These are phyloP conservation scores for Ranitomeya imitator DNA, from an alignment of 2,113 vertebrate genomes.

Conservation along the genomic window DNA sequence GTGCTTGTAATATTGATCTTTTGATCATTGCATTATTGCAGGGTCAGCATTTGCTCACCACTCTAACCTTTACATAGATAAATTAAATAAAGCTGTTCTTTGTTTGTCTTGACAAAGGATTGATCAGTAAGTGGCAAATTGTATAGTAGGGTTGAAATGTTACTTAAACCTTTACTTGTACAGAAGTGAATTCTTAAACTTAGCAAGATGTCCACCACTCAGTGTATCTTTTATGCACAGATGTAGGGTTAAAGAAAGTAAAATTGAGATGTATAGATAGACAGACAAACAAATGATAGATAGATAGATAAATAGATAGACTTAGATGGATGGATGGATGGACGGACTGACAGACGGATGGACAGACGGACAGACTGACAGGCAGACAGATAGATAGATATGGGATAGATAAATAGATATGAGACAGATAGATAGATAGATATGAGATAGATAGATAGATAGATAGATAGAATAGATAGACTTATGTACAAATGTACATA, in stretches of 20 bases:
- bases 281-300: no score
- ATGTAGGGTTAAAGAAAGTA: neutral
- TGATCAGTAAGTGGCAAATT: neutral
- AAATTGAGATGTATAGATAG: no score
- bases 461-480: no score
- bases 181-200: neutral
- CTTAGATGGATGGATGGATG: no score
- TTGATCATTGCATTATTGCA: constrained; percentile 6
- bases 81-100: neutral
- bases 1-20: neutral
- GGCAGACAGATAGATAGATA: no score
- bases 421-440: no score
- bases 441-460: no score
- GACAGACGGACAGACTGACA: no score
- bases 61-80: neutral
- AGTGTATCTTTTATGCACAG: neutral
- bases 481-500: no score
- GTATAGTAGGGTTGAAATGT: neutral
- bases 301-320: no score
- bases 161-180: neutral
- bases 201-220: neutral
- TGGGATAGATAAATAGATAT: no score
- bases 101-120: neutral
- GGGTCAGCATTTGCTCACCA: neutral
- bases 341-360: no score